Percentiles rank a stretch among this genome's conserved stretches.
Evolutionary conservation across 2,113 vertebrate genomes (phyloP).

Genomic region (Embiotoca jacksoni): DNA sequence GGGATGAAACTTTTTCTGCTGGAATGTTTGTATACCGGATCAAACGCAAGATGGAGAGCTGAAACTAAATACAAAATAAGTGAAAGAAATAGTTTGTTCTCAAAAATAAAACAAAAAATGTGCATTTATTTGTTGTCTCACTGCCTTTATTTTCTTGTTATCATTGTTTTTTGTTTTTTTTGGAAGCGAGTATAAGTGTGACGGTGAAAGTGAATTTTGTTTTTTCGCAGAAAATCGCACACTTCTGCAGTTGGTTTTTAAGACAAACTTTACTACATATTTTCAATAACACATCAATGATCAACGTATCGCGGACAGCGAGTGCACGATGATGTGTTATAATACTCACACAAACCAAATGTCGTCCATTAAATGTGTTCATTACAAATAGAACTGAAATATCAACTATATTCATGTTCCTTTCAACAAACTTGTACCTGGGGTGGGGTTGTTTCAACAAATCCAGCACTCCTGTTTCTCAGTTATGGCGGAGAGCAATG

Average conservation of each 20-base stretch:
- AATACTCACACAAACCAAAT: no score
- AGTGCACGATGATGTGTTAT: no score
- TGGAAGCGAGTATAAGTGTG: neutral
- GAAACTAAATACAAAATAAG: neutral
- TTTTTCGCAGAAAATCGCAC: no score
- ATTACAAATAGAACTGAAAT: neutral
- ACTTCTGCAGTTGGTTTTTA: no score
- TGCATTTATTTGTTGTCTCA: neutral
- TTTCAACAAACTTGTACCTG: neutral
- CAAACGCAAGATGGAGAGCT: conserved; percentile 1
- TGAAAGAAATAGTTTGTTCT: conserved; percentile 1
- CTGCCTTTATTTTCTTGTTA: conserved; percentile 2
- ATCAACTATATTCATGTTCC: neutral
- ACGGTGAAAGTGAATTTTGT: no score
- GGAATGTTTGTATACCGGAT: neutral
- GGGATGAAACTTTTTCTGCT: conserved; percentile 9
- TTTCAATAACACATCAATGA: no score
- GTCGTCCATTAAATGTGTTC: no score
- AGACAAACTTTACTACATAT: no score
- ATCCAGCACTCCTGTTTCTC: no score
- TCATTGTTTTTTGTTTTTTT: neutral
- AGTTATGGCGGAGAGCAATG: no score
- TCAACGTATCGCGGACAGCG: no score
- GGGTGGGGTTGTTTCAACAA: no score
- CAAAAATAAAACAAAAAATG: conserved; percentile 10